Conservation (phyloP, 2,797 vertebrate genomes). For the Crocodylus rhombifer region DNA sequence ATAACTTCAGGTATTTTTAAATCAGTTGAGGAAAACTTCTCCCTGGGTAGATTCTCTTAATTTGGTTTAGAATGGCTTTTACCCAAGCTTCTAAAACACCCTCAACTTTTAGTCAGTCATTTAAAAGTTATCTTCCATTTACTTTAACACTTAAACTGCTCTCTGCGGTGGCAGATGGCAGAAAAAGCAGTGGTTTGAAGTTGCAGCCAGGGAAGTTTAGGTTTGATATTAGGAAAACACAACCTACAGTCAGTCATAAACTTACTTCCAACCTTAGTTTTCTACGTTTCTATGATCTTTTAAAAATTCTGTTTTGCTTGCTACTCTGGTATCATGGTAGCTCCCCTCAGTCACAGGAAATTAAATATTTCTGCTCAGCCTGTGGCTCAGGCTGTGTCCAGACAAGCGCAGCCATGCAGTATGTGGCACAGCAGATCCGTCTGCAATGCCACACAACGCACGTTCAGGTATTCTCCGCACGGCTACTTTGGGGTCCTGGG, state of each 20-base stretch:
- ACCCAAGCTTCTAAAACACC: background rate
- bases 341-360: constrained; percentile 27
- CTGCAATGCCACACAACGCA: too few species aligned
- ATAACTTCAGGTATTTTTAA: background rate
- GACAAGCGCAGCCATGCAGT: too few species aligned
- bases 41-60: background rate
- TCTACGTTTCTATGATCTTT: background rate
- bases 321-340: background rate
- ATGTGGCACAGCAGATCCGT: too few species aligned
- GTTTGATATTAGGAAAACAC: too few species aligned
- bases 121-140: background rate
- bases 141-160: background rate
- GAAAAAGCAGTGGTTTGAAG: too few species aligned
- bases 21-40: background rate
- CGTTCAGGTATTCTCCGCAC: too few species aligned
- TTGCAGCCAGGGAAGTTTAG: too few species aligned
- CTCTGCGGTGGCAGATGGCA: too few species aligned
- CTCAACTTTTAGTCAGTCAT: accelerated
- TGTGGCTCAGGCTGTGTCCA: background rate
- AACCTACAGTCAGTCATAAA: too few species aligned
- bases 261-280: too few species aligned
- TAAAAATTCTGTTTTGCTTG: constrained; percentile 47
- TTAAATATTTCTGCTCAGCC: background rate
- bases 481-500: too few species aligned
- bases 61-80: background rate